Evolutionary conservation across 2,888 invertebrate genomes (phyloP).

Genomic region (Tipula confusa): DNA sequence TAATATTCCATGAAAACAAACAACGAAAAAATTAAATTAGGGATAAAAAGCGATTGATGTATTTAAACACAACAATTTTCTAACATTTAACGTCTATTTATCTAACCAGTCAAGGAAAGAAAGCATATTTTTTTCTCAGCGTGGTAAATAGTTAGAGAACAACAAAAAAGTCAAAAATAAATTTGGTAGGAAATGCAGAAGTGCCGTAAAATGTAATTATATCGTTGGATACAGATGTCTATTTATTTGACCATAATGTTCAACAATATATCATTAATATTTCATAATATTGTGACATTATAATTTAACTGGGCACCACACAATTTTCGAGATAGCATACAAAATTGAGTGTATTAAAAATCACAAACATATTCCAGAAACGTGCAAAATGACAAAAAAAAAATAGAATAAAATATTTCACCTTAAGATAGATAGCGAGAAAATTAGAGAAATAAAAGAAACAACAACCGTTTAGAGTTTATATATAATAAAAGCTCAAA

Average conservation of each 20-base stretch:
- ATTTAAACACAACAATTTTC: background rate
- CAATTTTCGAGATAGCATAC: too few relatives aligned
- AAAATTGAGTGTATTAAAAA: background rate
- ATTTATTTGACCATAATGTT: background rate
- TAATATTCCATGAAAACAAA: background rate
- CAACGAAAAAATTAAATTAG: background rate
- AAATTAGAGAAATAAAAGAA: background rate
- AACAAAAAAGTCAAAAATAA: background rate
- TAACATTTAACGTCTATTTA: background rate
- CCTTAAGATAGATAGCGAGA: background rate
- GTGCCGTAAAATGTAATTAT: background rate
- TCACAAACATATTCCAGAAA: background rate
- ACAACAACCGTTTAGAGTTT: constrained; percentile 25
- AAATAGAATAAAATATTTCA: background rate
- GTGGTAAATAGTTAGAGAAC: background rate
- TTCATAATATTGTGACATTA: background rate
- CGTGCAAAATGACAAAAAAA: background rate
- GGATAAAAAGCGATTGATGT: constrained; percentile 20
- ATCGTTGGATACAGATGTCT: background rate
- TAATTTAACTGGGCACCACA: background rate
- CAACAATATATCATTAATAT: background rate
- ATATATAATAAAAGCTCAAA: constrained; percentile 7
- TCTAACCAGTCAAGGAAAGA: background rate
- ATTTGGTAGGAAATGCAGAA: background rate
- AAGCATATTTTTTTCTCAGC: background rate